Base-by-base conservation (phyloP, 2,113 vertebrate species). In the Mirza zaza region DNA sequence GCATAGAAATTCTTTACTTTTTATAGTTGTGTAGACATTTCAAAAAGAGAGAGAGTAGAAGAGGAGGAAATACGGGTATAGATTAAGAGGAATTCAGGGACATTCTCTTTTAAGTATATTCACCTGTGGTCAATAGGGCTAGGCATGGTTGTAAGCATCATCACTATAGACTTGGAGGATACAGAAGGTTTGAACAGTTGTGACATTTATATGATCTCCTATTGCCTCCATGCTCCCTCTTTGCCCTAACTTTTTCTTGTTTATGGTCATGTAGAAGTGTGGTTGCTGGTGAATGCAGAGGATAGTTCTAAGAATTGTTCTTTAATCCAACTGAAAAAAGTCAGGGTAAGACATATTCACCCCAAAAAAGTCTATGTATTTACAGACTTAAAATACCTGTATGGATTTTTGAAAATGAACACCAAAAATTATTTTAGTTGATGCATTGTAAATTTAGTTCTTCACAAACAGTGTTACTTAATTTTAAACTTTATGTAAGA, bases 321-420 rank as follows among this genome's bases (percentile, higher is more conserved):
- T 71, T 82, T 86, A 1, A 87, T 59, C 21, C 7, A 90, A 63
- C 3, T 2, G 68, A 75, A 86, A 65, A 55, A 55, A 29, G 71
- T 68, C 48, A 75, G 1, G 32, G 23, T 67, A 73, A 42, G 32
- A 79, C 21, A 89, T 67, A 67, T 18, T 63, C 21, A 75, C 3
- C 15, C 39, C 81, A 71, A 63, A 70, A 76, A 83, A 75, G n/a
- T 29, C 52, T 83, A 5, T 27, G 8, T 86, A 45, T 90, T 83
- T 68, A 85, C 0, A 73, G 1, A 67, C 34, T n/a, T 84, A 68
- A 94, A 93, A 93, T 87, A 93, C 36, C 10, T 87, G 3, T 34
- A 63, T 39, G 6, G 34, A 50, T n/a, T 82, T 94, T 92, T 92
- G 0, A 23, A 96, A 96, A 89, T 95, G 45, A 95, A 61, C 15